Evolutionary conservation across 2,888 invertebrate genomes (phyloP).

Genomic region (Patella caerulea): DNA sequence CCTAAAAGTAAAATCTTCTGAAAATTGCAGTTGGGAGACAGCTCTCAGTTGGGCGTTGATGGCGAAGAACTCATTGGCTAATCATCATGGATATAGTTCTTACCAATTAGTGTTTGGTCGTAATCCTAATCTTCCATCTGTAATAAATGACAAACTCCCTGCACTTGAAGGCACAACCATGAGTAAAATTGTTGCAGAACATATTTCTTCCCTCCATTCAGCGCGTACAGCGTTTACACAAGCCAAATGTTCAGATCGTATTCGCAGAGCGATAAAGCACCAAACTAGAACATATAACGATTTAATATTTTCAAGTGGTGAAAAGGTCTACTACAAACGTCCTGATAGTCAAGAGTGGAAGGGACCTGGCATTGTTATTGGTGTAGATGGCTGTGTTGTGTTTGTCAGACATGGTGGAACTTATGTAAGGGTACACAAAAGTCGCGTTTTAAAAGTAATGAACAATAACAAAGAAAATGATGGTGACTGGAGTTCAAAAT

Average conservation of each 20-base stretch:
- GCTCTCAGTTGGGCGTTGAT: slow-evolving; percentile 20
- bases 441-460: not conserved
- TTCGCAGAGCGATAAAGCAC: slow-evolving; percentile 16
- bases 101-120: slow-evolving; percentile 27
- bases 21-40: slow-evolving; percentile 29
- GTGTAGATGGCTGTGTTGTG: slow-evolving; percentile 19
- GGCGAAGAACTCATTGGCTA: slow-evolving; percentile 19
- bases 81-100: slow-evolving; percentile 21
- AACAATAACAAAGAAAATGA: no score
- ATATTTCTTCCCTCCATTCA: slow-evolving; percentile 12
- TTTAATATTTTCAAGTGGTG: slow-evolving; percentile 7
- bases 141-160: slow-evolving; percentile 21
- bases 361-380: slow-evolving; percentile 20
- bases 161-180: slow-evolving; percentile 26
- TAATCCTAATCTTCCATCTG: slow-evolving; percentile 27
- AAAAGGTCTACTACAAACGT: slow-evolving; percentile 26
- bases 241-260: slow-evolving; percentile 19
- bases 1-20: slow-evolving; percentile 24
- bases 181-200: slow-evolving; percentile 18
- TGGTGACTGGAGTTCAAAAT: no score
- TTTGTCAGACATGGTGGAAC: slow-evolving; percentile 26
- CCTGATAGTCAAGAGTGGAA: slow-evolving; percentile 21
- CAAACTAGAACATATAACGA: not conserved
- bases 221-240: slow-evolving; percentile 14
- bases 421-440: slow-evolving; percentile 19